Base-by-base conservation (phyloP, 2,888 invertebrate species). In the Sycophila texana region DNA sequence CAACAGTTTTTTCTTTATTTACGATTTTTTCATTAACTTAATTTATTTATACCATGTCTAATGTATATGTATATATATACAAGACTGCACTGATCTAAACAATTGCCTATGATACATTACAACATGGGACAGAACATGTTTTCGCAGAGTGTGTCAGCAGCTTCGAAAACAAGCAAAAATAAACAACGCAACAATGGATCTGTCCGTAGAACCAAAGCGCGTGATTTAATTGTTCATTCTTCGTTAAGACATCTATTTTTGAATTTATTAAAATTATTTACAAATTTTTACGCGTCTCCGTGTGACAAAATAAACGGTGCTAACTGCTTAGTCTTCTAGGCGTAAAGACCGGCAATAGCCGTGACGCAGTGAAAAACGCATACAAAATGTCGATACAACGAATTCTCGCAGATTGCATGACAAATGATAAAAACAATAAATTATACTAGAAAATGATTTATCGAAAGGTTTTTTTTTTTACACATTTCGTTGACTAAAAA, bases 321-420 rank as follows among this genome's bases (percentile, higher is more conserved):
- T 88, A 88, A 86, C 83, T 88, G 87, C 84, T 75, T 86, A 85
- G 86, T 89, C 89, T 89, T 88, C 85, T 67, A 76, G 22, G 74
- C 72, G 77, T 76, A 85, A 89, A 89, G 89, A 89, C 84, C 85
- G 85, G 86, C 88, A 88, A 84, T 88, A 89, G 88, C 87, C 49
- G 18, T 16, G 71, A 49, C 72, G 70, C 68, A 22, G 60, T 73
- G 79, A 74, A 68, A 68, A 71, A 67, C 67, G 74, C 30, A 72
- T 74, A 67, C 65, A 63, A 76, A 74, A 60, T 65, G 74, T 55
- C 53, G 72, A 20, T 65, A 22, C n/a, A 53, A 30, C 14, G 14
- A 63, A 67, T 66, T 77, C 66, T 72, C 66, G 75, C 76, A 58
- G 77, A 67, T 60, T 77, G 63, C 71, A 57, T 51, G 60, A 76